Evolutionary conservation across 2,113 vertebrate genomes (phyloP).

Genomic region (Rhodinocichla rosea): DNA sequence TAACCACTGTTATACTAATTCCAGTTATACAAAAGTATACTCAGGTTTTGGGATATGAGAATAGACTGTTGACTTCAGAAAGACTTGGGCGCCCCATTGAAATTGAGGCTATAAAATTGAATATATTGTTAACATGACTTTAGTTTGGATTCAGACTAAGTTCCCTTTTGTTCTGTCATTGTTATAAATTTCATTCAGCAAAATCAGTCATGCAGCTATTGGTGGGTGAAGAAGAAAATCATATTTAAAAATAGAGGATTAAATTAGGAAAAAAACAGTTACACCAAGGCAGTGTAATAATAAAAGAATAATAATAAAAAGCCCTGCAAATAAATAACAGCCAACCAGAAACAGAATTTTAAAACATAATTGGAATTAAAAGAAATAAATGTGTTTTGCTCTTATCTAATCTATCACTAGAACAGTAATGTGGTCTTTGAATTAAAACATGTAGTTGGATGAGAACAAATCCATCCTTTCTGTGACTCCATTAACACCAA

Average conservation of each 20-base stretch:
- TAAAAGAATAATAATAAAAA: background rate
- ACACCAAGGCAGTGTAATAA: background rate
- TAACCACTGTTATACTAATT: background rate
- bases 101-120: background rate
- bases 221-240: conserved; percentile 5
- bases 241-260: conserved; percentile 20
- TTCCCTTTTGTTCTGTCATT: conserved; percentile 22
- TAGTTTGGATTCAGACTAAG: background rate
- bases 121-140: conserved; percentile 19
- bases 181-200: conserved; percentile 27
- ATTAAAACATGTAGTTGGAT: conserved; percentile 29
- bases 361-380: conserved; percentile 29
- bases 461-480: conserved; percentile 32
- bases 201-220: conserved; percentile 30
- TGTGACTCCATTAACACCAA: conserved; percentile 20
- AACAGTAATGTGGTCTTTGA: conserved; percentile 5
- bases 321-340: background rate
- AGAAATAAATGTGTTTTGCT: background rate
- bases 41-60: background rate
- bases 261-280: conserved; percentile 19
- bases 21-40: background rate
- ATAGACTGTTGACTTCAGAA: background rate
- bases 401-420: conserved; percentile 7
- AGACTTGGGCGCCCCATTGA: background rate
- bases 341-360: background rate